phyloP scores from a whole-genome alignment of 2,888 invertebrate genomes.

The Rhamnusium bicolor region DNA sequence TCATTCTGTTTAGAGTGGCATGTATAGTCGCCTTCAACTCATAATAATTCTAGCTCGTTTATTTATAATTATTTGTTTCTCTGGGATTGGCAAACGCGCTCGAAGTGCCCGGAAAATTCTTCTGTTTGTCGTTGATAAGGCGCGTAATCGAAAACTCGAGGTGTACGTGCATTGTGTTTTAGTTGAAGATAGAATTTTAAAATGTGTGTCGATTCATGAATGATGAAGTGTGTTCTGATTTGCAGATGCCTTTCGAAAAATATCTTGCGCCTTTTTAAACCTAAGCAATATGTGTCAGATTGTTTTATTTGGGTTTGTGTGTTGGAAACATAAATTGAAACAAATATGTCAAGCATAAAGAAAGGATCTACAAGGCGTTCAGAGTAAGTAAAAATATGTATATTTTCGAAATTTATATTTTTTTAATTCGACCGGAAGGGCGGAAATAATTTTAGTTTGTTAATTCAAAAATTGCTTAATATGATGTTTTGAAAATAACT shows the following conservation, averaged over 20 bases:
- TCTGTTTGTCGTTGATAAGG: background rate
- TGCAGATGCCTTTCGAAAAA: slow-evolving; percentile 9
- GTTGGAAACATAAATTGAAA: slow-evolving; percentile 66
- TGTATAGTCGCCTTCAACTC: slow-evolving; percentile 14
- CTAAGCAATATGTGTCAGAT: slow-evolving; percentile 59
- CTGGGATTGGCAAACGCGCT: slow-evolving; percentile 1
- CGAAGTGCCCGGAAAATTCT: slow-evolving; percentile 17
- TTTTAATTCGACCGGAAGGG: background rate
- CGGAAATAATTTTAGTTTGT: background rate
- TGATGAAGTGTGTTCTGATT: slow-evolving; percentile 28
- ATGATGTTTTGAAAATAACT: background rate
- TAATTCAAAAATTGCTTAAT: background rate
- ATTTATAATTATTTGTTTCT: slow-evolving; percentile 16
- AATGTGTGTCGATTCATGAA: slow-evolving; percentile 26
- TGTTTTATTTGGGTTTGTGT: slow-evolving; percentile 60
- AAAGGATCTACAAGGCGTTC: slow-evolving; percentile 69
- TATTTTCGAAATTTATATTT: too few relatives aligned
- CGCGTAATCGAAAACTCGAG: background rate
- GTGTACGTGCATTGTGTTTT: background rate
- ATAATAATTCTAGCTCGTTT: slow-evolving; percentile 19
- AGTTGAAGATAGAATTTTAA: background rate
- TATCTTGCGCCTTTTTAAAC: slow-evolving; percentile 37
- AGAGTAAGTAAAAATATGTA: slow-evolving; percentile 72
- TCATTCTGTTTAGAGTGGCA: slow-evolving; percentile 15
- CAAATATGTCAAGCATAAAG: slow-evolving; percentile 68